Base-by-base conservation (phyloP, 2,888 invertebrate species). In the Petrolisthes cinctipes region DNA sequence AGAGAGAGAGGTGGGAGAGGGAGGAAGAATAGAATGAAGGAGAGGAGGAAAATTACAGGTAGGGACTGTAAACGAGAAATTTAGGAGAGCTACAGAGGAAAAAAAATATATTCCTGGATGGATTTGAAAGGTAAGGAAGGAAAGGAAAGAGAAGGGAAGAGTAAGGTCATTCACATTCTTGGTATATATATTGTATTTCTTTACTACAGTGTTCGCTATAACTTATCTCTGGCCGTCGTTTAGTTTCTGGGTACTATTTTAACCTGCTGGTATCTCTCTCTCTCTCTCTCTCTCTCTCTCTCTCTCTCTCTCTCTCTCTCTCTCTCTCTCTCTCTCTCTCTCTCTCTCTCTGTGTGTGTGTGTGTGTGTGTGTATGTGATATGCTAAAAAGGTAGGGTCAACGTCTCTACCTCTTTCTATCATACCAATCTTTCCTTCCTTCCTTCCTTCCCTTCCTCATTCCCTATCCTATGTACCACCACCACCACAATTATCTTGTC, bases 241-340 rank as follows among this genome's bases (percentile, higher is more conserved):
- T n/a, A n/a, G n/a, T 61, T 61, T 61, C 61, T 61, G 6, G 61
- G 14, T 61, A 61, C 61, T 61, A 6, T 14, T 61, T 14, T 14
- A 6, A 9, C 61, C 61, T 14, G 6, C 61, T 61, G 6, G 6
- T 61, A 61, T 14, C 61, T 61, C 61, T 14, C 61, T 61, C 61
- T 14, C 61, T 61, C 61, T 14, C 61, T 61, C 61, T 61, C 61
- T 61, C 14, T 14, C 61, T 14, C 61, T 61, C 61, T 14, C 61
- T 61, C 61, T 61, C 61, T 61, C 61, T 9, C 61, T 61, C 14
- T 14, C 61, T 61, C 61, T 61, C 20, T 73, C 20, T 73, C 14
- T 14, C 73, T 73, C 73, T 73, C 73, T 73, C 73, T 73, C 73
- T 73, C 73, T 73, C 73, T 73, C 73, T 73, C 73, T 73, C 73